phyloP scores from a whole-genome alignment of 1,140 invertebrate species.

The Saxidomus purpurata region DNA sequence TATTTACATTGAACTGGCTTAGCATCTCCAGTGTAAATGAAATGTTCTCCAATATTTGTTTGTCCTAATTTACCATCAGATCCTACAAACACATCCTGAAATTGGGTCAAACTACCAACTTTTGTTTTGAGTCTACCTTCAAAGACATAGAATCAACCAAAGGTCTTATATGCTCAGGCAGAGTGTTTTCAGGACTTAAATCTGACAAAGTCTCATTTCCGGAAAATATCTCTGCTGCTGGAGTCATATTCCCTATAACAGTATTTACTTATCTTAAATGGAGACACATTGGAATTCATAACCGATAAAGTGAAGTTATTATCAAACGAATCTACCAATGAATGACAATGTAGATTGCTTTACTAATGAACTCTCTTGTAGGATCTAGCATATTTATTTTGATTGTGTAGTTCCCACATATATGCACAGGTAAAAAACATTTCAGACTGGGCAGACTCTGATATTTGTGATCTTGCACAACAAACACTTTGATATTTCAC shows the following conservation, averaged over 20 bases:
- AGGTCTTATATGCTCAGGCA: constrained; percentile 59
- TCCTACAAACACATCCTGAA: too few species aligned
- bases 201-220: neutral
- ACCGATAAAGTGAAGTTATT: neutral
- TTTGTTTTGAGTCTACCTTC: constrained; percentile 1
- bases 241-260: neutral
- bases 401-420: too few species aligned
- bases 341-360: constrained; percentile 29
- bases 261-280: neutral
- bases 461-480: too few species aligned
- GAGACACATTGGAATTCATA: constrained; percentile 20
- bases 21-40: constrained; percentile 67
- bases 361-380: neutral
- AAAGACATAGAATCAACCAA: constrained; percentile 19
- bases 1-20: constrained; percentile 75
- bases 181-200: neutral
- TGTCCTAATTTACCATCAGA: too few species aligned
- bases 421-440: constrained; percentile 4
- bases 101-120: too few species aligned
- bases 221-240: neutral
- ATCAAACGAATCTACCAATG: neutral
- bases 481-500: neutral
- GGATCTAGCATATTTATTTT: too few species aligned
- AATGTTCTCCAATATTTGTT: constrained; percentile 79
- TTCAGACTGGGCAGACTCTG: constrained; percentile 44